Evolutionary conservation across 2,797 vertebrate genomes (phyloP).

Genomic region (Spheniscus humboldti): DNA sequence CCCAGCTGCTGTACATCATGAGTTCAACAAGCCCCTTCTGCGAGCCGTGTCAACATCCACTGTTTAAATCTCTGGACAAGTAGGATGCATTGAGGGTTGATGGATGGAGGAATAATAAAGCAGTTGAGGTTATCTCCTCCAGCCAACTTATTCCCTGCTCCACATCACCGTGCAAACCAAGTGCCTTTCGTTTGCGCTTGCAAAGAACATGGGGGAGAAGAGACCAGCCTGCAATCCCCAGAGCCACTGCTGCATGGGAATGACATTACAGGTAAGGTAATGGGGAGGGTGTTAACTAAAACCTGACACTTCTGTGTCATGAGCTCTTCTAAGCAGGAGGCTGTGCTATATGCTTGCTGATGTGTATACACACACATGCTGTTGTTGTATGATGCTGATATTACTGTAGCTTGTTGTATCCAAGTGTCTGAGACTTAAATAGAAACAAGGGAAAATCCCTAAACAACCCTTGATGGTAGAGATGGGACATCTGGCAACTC

Average conservation of each 20-base stretch:
- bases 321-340: not conserved
- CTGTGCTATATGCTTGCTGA: not conserved
- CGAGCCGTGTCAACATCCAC: rapidly evolving
- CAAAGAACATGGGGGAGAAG: not conserved
- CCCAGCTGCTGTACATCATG: not conserved
- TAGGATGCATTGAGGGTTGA: not conserved
- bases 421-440: not conserved
- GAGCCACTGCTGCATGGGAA: not conserved
- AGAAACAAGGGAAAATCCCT: not conserved
- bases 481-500: not conserved
- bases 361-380: not conserved
- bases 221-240: not conserved
- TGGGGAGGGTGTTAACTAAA: not conserved
- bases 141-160: not conserved
- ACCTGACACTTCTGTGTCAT: not conserved
- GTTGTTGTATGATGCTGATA: not conserved
- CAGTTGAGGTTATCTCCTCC: not conserved
- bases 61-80: not conserved
- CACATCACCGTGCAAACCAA: not conserved
- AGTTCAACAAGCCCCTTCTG: not conserved
- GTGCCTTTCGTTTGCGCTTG: not conserved
- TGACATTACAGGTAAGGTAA: not conserved
- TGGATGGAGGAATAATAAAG: not conserved
- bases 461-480: not conserved
- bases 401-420: not conserved